Conservation (phyloP, 2,113 vertebrate genomes). For the Mus pahari region DNA sequence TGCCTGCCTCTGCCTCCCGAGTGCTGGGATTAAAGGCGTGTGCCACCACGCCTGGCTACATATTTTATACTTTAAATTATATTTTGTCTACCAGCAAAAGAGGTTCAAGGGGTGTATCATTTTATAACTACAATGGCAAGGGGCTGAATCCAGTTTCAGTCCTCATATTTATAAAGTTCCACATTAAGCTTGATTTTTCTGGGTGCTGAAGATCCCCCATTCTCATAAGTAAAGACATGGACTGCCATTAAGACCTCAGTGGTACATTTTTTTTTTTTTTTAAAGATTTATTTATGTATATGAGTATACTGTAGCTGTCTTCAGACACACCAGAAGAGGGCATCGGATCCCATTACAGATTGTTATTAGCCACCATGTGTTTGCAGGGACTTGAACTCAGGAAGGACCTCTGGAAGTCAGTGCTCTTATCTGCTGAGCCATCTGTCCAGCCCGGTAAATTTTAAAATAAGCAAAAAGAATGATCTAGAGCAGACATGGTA, state of each 20-base stretch:
- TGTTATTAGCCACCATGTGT: no score
- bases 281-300: no score
- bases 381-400: no score
- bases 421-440: no score
- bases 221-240: not conserved
- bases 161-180: not conserved
- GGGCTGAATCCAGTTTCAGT: not conserved
- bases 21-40: no score
- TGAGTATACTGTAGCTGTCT: no score
- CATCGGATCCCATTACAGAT: no score
- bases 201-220: not conserved
- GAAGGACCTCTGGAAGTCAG: no score
- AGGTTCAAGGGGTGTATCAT: not conserved
- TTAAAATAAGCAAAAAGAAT: not conserved
- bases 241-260: not conserved
- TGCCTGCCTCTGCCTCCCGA: no score
- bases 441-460: no score
- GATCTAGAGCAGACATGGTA: not conserved
- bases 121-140: not conserved
- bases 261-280: not conserved
- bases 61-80: conserved; percentile 10
- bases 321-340: no score
- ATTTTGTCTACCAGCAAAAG: not conserved
- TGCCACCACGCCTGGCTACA: no score
- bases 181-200: conserved; percentile 45